phyloP scores from a whole-genome alignment of 2,113 vertebrate species.

The Syngnathus floridae region DNA sequence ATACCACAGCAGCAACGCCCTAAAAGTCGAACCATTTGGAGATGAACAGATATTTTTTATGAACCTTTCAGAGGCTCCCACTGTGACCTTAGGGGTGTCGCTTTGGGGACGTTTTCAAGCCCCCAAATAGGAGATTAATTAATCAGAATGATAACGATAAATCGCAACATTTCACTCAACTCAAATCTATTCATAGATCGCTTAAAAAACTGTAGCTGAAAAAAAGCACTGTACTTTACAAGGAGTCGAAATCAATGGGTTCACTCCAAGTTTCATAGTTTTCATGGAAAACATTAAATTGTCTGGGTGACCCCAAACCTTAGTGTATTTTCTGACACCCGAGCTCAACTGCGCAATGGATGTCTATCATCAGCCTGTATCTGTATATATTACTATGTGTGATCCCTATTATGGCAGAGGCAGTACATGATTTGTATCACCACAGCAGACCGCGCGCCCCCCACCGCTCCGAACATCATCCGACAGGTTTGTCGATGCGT shows the following conservation, averaged over 20 bases:
- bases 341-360: neutral
- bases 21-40: neutral
- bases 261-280: too few species aligned
- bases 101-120: too few species aligned
- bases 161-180: too few species aligned
- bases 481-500: neutral
- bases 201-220: too few species aligned
- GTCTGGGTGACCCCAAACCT: too few species aligned
- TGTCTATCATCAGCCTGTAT: neutral
- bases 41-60: neutral
- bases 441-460: neutral
- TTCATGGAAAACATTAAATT: too few species aligned
- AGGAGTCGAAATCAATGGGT: neutral
- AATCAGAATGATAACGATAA: too few species aligned
- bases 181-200: too few species aligned
- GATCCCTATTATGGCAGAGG: neutral
- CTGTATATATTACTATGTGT: neutral
- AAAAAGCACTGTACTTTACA: neutral
- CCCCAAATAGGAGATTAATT: too few species aligned
- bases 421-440: neutral
- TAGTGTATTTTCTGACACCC: neutral
- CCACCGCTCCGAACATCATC: neutral
- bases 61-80: too few species aligned
- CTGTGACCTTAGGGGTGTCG: too few species aligned
- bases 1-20: neutral